Base-by-base conservation (phyloP, 2,797 vertebrate species). In the Urocyon cinereoargenteus region DNA sequence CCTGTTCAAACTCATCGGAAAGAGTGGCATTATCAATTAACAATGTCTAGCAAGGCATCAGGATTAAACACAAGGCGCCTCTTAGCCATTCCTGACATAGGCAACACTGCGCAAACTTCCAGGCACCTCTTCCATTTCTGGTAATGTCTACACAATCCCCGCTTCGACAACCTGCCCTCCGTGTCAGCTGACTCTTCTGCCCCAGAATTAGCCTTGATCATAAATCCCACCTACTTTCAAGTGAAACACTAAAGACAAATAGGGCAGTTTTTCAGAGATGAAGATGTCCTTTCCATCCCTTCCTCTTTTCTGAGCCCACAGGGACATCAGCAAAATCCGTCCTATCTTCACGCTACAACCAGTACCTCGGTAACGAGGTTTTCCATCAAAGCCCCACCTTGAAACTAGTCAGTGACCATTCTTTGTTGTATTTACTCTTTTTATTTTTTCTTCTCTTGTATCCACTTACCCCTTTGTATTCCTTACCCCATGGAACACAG, bases 41-140 rank as follows among this genome's bases (percentile, higher is more conserved):
- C 3, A 5, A 15, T 1, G 3, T 49, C 26, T 28, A 10, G 31
- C 2, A 3, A 5, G 57, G 55, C 51, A 6, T 2, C 2, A 1
- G 31, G 31, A 79, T 24, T 6, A 34, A 11, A 34, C 4, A 12
- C 73, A 3, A 19, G 68, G 14, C n/a, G 7, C n/a, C 12, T 15
- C 2, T 40, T 15, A 10, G 55, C 55, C 16, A 1, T 90, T 49
- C 81, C 53, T 31, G 10, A 45, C 1, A 0, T 26, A 53, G 28
- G 68, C 40, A 6, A 15, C 18, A 28, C 7, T 1, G 45, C 15
- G 75, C 31, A 31, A 6, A 61, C 24, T 15, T 45, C 53, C 36
- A 61, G 70, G 36, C 31, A 14, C 12, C 40, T 59, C 68, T 55
- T 11, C 61, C 53, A 6, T 51, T 31, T 70, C 62, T 21, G 15